These are phyloP conservation scores for Semotilus atromaculatus DNA, from an alignment of 2,797 vertebrate genomes.

Conservation along the genomic window DNA sequence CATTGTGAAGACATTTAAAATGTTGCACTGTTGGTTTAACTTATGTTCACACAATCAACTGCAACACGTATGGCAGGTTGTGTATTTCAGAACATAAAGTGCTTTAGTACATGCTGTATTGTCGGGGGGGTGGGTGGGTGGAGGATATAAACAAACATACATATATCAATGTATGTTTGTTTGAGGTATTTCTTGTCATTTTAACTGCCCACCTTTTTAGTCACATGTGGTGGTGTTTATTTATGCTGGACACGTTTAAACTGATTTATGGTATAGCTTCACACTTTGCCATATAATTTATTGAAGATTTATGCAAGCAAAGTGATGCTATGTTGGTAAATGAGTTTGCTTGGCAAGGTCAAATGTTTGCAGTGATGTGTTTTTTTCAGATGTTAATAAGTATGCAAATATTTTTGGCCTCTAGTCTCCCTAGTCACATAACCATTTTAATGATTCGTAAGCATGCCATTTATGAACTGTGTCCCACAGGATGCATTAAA, in stretches of 20 bases:
- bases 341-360: not conserved
- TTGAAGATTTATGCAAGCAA: not conserved
- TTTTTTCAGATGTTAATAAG: not conserved
- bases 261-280: constrained; percentile 28
- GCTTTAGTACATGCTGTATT: not conserved
- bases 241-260: constrained; percentile 35
- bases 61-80: not conserved
- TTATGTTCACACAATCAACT: not conserved
- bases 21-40: not conserved
- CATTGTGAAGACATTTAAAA: not conserved
- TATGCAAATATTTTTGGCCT: not conserved
- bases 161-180: not conserved
- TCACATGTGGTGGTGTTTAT: constrained; percentile 46
- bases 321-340: not conserved
- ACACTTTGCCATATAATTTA: not conserved
- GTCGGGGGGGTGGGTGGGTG: not conserved
- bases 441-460: not conserved
- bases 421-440: no score
- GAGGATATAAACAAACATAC: no score
- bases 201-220: constrained; percentile 47
- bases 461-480: not conserved
- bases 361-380: not conserved
- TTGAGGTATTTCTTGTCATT: constrained; percentile 43
- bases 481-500: not conserved
- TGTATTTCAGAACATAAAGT: constrained; percentile 5